Percentiles rank a stretch among this genome's conserved stretches.
Conservation (phyloP, 2,888 invertebrate genomes). For the Rhamphomyia laevipes region DNA sequence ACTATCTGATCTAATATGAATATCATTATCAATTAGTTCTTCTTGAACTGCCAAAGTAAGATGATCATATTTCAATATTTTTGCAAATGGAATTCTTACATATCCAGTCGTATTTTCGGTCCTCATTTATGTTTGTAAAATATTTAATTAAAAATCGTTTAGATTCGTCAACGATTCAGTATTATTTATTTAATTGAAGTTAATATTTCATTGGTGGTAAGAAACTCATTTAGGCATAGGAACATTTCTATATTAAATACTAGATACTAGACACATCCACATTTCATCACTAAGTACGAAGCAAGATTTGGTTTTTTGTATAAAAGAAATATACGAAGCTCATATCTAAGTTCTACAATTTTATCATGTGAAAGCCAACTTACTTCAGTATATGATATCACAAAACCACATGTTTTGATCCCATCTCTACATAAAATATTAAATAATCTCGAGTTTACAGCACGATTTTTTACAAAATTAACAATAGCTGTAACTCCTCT, state of each 20-base stretch:
- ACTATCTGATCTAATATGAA: constrained; percentile 9
- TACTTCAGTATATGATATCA: background rate
- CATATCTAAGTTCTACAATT: constrained; percentile 1
- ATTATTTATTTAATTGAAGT: constrained; percentile 2
- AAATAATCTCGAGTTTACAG: background rate
- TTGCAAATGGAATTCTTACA: constrained; percentile 2
- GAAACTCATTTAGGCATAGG: background rate
- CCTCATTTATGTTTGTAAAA: background rate
- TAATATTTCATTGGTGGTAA: background rate
- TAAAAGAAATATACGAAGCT: constrained; percentile 1
- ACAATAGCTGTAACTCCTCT: background rate
- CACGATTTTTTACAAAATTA: constrained; percentile 3
- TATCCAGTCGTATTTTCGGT: constrained; percentile 1
- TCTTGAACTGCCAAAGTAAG: constrained; percentile 5
- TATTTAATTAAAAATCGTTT: constrained; percentile 2
- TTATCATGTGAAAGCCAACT: background rate
- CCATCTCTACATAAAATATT: background rate
- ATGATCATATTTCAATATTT: constrained; percentile 1
- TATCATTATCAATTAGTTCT: constrained; percentile 6
- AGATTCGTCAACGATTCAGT: constrained; percentile 1
- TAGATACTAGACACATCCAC: background rate
- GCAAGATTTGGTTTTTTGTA: background rate
- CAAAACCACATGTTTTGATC: background rate
- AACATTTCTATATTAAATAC: background rate
- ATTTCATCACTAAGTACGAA: background rate